A percentile compares a stretch with the other conserved stretches of the same genome.
Evolutionary conservation across 2,797 vertebrate genomes (phyloP).

Genomic region (Rhabdomys pumilio): DNA sequence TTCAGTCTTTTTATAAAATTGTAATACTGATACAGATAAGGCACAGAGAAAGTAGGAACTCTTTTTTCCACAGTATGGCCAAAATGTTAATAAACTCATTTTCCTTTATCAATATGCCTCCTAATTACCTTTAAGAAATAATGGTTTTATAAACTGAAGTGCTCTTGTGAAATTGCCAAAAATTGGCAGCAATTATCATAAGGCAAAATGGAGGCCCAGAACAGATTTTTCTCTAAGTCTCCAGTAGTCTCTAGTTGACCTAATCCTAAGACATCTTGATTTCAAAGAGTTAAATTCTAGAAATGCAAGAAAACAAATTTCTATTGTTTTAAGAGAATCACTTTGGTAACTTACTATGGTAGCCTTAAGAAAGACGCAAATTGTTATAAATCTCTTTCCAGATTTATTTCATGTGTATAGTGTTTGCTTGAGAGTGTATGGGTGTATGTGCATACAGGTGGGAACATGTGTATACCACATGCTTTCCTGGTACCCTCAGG

Average conservation of each 20-base stretch:
- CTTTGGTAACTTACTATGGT: background rate
- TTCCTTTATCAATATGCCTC: background rate
- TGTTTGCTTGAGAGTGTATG: background rate
- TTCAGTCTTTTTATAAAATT: background rate
- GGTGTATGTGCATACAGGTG: too few species aligned
- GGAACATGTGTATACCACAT: background rate
- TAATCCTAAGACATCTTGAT: background rate
- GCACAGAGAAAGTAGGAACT: background rate
- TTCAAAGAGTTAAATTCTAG: background rate
- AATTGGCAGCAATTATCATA: background rate
- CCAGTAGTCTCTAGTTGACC: background rate
- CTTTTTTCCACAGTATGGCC: background rate
- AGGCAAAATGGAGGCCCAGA: background rate
- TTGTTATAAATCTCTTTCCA: background rate
- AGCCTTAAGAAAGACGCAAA: constrained; percentile 1
- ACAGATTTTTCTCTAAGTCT: background rate
- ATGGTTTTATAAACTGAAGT: background rate
- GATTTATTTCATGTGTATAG: background rate
- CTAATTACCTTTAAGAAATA: background rate
- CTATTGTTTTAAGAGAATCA: background rate
- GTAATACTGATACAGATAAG: background rate
- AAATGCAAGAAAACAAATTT: background rate
- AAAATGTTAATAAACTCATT: background rate
- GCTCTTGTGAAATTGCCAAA: background rate
- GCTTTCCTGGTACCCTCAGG: background rate